Percentiles rank a stretch among this genome's conserved stretches.
phyloP scores from a whole-genome alignment of 2,113 vertebrate species.

The Sinocyclocheilus grahami region DNA sequence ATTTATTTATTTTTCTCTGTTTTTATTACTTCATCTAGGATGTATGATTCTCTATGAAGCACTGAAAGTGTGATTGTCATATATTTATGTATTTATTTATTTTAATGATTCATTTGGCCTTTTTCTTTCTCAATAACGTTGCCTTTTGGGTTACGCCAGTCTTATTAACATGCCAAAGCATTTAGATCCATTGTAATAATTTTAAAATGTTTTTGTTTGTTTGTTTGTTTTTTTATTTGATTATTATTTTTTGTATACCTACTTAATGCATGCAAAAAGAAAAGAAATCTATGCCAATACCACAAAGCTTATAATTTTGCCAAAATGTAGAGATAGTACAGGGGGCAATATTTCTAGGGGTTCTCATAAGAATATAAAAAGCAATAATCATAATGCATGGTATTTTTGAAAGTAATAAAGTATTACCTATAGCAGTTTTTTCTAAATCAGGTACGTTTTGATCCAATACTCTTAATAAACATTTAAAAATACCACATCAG shows the following conservation, averaged over 20 bases:
- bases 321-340: slow-evolving; percentile 81
- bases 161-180: slow-evolving; percentile 86
- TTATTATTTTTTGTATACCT: slow-evolving; percentile 70
- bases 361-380: slow-evolving; percentile 83
- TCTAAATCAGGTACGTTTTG: slow-evolving; percentile 87
- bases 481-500: slow-evolving; percentile 80
- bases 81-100: slow-evolving; percentile 26
- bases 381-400: slow-evolving; percentile 92
- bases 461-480: slow-evolving; percentile 82
- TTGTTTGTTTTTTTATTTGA: background rate
- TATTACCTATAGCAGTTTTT: slow-evolving; percentile 84
- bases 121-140: slow-evolving; percentile 71
- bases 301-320: slow-evolving; percentile 83
- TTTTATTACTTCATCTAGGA: slow-evolving; percentile 33
- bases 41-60: slow-evolving; percentile 42
- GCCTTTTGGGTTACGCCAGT: slow-evolving; percentile 73
- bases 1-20: slow-evolving; percentile 49
- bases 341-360: slow-evolving; percentile 85
- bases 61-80: slow-evolving; percentile 43
- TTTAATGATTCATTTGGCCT: slow-evolving; percentile 29
- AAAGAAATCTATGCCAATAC: slow-evolving; percentile 85
- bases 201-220: background rate
- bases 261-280: slow-evolving; percentile 81
- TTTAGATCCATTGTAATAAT: slow-evolving; percentile 78
- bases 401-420: slow-evolving; percentile 85